Evolutionary conservation across 2,888 invertebrate genomes (phyloP).

Genomic region (Drosophila dives): DNA sequence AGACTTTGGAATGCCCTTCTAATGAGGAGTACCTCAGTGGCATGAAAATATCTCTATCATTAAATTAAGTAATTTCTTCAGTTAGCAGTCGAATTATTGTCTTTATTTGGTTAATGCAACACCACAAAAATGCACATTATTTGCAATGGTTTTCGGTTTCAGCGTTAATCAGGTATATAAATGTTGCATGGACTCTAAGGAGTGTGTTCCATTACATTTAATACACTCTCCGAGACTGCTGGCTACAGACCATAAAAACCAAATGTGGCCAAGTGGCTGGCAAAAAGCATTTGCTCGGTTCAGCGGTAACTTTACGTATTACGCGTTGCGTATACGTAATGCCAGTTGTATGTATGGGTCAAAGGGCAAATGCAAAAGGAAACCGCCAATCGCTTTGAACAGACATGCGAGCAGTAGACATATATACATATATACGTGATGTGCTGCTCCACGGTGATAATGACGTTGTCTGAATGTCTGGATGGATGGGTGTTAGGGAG

Average conservation of each 20-base stretch:
- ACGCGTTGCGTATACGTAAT: slow-evolving; percentile 36
- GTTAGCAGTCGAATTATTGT: slow-evolving; percentile 26
- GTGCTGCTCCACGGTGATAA: slow-evolving; percentile 64
- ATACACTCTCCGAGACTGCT: slow-evolving; percentile 38
- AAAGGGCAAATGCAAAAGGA: slow-evolving; percentile 56
- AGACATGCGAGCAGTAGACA: slow-evolving; percentile 59
- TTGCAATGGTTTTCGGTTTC: slow-evolving; percentile 30
- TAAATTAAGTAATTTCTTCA: slow-evolving; percentile 19
- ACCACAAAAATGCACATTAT: slow-evolving; percentile 29
- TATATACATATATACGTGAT: slow-evolving; percentile 58
- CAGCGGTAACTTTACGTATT: slow-evolving; percentile 47
- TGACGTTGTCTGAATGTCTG: slow-evolving; percentile 48
- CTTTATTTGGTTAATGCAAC: slow-evolving; percentile 20
- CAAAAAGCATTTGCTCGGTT: slow-evolving; percentile 52
- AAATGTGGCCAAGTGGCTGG: slow-evolving; percentile 63
- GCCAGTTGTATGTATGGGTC: slow-evolving; percentile 47
- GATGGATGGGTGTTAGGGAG: slow-evolving; percentile 2
- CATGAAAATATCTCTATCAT: slow-evolving; percentile 19
- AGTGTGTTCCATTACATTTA: slow-evolving; percentile 48
- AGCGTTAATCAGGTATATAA: slow-evolving; percentile 50
- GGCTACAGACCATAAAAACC: slow-evolving; percentile 50
- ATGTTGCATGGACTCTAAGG: slow-evolving; percentile 42
- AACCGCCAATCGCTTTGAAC: slow-evolving; percentile 57
- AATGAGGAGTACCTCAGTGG: background rate
- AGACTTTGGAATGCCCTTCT: slow-evolving; percentile 35